A percentile compares a stretch with the other conserved stretches of the same genome.
These are phyloP conservation scores for Tipula helvola DNA, from an alignment of 2,888 invertebrate genomes.

Conservation along the genomic window DNA sequence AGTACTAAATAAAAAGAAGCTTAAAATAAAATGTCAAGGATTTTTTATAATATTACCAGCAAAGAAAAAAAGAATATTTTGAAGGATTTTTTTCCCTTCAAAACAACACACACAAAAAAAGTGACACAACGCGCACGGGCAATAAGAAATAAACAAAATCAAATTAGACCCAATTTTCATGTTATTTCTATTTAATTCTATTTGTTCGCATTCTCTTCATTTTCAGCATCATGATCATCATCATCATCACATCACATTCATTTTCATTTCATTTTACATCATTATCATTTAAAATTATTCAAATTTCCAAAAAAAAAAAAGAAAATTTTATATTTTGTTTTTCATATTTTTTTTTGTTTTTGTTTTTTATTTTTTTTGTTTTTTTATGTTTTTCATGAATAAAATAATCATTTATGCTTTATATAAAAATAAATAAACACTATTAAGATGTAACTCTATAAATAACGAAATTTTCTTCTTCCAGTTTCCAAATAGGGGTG, in stretches of 20 bases:
- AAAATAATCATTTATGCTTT: not conserved
- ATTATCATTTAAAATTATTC: slow-evolving; percentile 4
- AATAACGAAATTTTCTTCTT: not conserved
- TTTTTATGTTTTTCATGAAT: not conserved
- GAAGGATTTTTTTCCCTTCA: not conserved
- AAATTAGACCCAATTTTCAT: slow-evolving; percentile 4
- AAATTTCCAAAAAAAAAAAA: not conserved
- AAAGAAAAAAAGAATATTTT: not conserved
- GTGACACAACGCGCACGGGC: not conserved
- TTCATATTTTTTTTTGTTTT: not conserved
- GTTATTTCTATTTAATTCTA: not conserved
- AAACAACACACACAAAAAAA: not conserved
- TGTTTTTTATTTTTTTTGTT: not conserved
- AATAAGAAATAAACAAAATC: not conserved
- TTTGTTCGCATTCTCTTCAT: slow-evolving; percentile 4
- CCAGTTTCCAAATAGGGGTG: slow-evolving; percentile 24
- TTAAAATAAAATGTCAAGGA: not conserved
- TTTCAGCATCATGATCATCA: not conserved
- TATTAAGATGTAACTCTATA: not conserved
- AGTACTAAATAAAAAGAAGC: not conserved
- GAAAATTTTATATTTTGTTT: not conserved
- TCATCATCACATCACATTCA: not conserved
- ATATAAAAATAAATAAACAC: not conserved
- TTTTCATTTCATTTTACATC: not conserved
- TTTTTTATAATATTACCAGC: not conserved